Evolutionary conservation across 2,113 vertebrate species (phyloP), one percentile per base, ranked within the genome.

Genomic region (Arizona elegans): DNA sequence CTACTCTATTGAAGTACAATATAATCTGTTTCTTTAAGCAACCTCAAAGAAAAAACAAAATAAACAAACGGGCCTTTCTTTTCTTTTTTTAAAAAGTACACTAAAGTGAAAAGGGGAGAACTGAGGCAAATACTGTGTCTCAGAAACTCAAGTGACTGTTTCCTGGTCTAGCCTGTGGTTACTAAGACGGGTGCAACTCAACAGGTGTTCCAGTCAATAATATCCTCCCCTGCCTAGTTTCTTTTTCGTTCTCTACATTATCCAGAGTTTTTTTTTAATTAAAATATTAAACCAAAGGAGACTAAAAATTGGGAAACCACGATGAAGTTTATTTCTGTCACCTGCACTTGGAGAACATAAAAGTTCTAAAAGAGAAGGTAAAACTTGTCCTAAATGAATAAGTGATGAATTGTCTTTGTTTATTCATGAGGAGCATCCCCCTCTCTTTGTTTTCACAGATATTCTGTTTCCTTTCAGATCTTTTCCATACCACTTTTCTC

Each of bases 361-460:
- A 95, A 94, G 81, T 92, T 95, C 59, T 94, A 91, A 92, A 19
- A 15, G 55, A 91, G 55, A 93, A 95, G 62, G 9, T 91, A 89
- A 95, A 94, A 53, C 47, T 50, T 92, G 43, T 59, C 53, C 91
- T 38, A 85, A 58, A 92, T 94, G 15, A 47, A 89, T 81, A 0
- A 0, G 24, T 93, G 92, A 92, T 88, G 54, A 94, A 92, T 91
- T 92, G 90, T 4, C 23, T 12, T 58, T 92, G 58, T 70, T 93
- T 91, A 75, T 87, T 93, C 89, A 54, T 58, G 43, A 95, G 52
- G 93, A 86, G 56, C 92, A 33, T 3, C 56, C 88, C 91, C 43
- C 50, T 55, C 89, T 90, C 47, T 96, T 88, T 93, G 92, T 43
- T 93, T 92, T 43, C 90, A 92, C 91, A 93, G 92, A 92, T 38